Conservation (phyloP, 2,888 invertebrate genomes). For the Rhaphigaster nebulosa region DNA sequence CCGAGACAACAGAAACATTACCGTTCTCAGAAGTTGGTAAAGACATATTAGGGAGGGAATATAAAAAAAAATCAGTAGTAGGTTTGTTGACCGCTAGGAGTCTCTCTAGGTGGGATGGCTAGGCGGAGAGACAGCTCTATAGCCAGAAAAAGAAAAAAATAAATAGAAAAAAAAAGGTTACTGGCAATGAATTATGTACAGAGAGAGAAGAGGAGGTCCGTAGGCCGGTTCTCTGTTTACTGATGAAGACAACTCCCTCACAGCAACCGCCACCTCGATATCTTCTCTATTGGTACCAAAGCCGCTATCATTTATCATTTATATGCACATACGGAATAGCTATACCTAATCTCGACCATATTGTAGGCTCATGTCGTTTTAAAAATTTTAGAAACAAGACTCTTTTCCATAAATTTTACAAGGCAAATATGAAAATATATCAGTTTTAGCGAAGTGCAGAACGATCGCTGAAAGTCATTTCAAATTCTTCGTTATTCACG, state of each 20-base stretch:
- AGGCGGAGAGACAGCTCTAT: slow-evolving; percentile 37
- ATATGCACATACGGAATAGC: neutral
- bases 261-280: neutral
- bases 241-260: slow-evolving; percentile 44
- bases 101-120: slow-evolving; percentile 46
- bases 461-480: too few species aligned
- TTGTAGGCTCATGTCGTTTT: too few species aligned
- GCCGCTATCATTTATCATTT: neutral
- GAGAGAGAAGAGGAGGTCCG: neutral
- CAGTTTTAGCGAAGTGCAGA: too few species aligned
- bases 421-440: too few species aligned
- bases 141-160: slow-evolving; percentile 37
- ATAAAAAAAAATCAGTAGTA: slow-evolving; percentile 25
- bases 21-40: slow-evolving; percentile 34
- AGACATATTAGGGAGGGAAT: slow-evolving; percentile 5
- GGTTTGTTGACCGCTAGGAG: slow-evolving; percentile 39
- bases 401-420: too few species aligned
- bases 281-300: slow-evolving; percentile 6
- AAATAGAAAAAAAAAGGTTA: slow-evolving; percentile 22
- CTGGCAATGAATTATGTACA: slow-evolving; percentile 48
- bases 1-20: slow-evolving; percentile 1
- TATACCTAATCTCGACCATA: too few species aligned
- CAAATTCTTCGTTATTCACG: too few species aligned
- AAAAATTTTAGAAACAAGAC: too few species aligned
- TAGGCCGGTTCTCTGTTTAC: slow-evolving; percentile 41